phyloP scores from a whole-genome alignment of 1,140 invertebrate genomes.

The Bombus superbus region DNA sequence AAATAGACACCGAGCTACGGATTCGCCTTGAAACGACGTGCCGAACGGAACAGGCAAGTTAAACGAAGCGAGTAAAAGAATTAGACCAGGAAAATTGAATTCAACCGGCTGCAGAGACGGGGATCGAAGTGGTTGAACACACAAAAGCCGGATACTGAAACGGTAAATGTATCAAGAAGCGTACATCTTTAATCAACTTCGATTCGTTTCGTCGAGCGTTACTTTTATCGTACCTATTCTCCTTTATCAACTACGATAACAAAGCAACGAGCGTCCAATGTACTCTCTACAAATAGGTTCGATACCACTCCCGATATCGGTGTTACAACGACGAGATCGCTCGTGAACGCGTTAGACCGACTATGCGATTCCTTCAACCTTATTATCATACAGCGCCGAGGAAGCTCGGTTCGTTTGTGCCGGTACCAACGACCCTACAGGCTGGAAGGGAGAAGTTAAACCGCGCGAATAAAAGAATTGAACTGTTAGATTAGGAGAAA shows the following conservation, averaged over 20 bases:
- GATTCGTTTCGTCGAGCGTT: conserved; percentile 36
- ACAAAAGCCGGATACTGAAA: conserved; percentile 28
- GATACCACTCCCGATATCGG: neutral
- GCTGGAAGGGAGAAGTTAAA: neutral
- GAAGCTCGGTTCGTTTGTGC: conserved; percentile 22
- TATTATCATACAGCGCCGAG: neutral
- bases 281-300: neutral
- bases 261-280: neutral
- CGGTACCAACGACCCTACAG: no score
- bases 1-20: conserved; percentile 40
- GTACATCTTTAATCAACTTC: conserved; percentile 54
- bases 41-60: conserved; percentile 39
- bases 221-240: neutral
- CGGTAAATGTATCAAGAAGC: conserved; percentile 32
- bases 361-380: neutral
- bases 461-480: conserved; percentile 37
- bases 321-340: neutral
- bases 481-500: neutral
- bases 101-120: conserved; percentile 24
- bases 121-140: conserved; percentile 21
- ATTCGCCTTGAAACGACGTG: conserved; percentile 45
- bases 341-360: neutral
- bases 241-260: neutral
- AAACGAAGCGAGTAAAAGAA: conserved; percentile 56
- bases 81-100: conserved; percentile 55